Base-by-base conservation (phyloP, 2,797 vertebrate genomes). In the Pseudocheirus occidentalis region DNA sequence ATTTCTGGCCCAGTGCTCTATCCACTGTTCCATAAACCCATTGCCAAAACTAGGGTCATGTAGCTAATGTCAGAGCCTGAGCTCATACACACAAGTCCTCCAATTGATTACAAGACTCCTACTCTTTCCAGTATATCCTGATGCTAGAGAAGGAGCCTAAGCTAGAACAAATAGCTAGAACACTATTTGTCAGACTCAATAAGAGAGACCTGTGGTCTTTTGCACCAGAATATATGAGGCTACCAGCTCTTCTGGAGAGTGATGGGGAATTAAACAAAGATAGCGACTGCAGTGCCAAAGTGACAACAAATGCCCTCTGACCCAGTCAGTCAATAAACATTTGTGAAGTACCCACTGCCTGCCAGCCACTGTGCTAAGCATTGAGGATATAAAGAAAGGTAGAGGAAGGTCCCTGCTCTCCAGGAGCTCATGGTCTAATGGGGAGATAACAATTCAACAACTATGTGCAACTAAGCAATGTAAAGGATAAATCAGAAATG, bases 281-380 rank as follows among this genome's bases (percentile, higher is more conserved):
- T 40, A 81, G 6, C 24, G n/a, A 24, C 21, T 46, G 2, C 66
- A 9, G n/a, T 40, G 73, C 73, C 40, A 87, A 87, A 87, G 21
- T 3, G 21, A 87, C 40, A 24, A 50, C 73, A 27, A 87, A 87
- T 87, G 9, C 24, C 21, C 73, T 87, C 24, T 50, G 73, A 87
- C 21, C 21, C 46, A 90, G 94, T 73, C 21, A 58, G 54, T 91
- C 81, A 55, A 57, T 57, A 94, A 58, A 95, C 28, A 81, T n/a
- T 58, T 94, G 66, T 92, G 46, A 55, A 58, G 52, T 11, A 46
- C 14, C 59, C 29, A n/a, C 34, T 24, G 7, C 24, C 4, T 91
- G 40, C 34, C 0, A 34, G 34, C 28, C 0, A 18, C 24, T 50
- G 53, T n/a, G 55, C 27, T 91, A 16, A 57, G 29, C 7, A 55